A percentile compares a stretch with the other conserved stretches of the same genome.
Conservation (phyloP, 2,797 vertebrate genomes). For the Pseudochirops cupreus region DNA sequence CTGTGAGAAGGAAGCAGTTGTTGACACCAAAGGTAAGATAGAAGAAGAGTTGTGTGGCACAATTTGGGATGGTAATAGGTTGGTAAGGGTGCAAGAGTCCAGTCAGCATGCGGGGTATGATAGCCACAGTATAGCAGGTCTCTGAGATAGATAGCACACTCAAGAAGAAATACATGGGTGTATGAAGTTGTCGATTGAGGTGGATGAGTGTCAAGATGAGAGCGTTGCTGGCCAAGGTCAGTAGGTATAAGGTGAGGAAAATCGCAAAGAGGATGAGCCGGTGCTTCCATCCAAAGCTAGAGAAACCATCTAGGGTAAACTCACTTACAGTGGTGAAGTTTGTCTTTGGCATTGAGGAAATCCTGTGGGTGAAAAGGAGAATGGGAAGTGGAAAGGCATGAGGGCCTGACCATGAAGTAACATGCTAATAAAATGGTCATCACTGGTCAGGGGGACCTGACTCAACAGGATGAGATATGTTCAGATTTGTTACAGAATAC, state of each 20-base stretch:
- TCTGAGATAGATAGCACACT: conserved; percentile 43
- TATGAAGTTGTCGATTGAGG: conserved; percentile 48
- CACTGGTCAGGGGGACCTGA: fast-evolving
- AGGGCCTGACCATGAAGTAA: neutral
- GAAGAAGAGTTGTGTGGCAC: conserved; percentile 51
- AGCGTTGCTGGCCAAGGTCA: conserved; percentile 47
- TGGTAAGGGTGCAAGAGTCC: conserved; percentile 30
- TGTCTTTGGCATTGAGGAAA: conserved; percentile 37
- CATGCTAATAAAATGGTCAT: neutral
- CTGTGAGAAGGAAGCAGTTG: conserved; percentile 60
- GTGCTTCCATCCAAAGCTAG: conserved; percentile 38
- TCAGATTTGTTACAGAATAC: neutral
- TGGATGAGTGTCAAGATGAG: conserved; percentile 45
- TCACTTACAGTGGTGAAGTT: conserved; percentile 61
- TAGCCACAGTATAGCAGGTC: conserved; percentile 19
- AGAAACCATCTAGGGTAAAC: conserved; percentile 56
- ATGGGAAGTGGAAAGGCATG: neutral
- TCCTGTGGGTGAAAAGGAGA: conserved; percentile 31
- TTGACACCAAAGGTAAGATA: conserved; percentile 60
- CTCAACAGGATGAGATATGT: neutral
- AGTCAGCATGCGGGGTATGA: conserved; percentile 42
- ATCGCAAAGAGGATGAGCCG: conserved; percentile 23
- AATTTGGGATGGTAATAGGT: conserved; percentile 31
- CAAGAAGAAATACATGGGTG: conserved; percentile 62
- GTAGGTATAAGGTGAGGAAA: conserved; percentile 50